Evolutionary conservation across 1,140 invertebrate species (phyloP), one percentile per base, ranked within the genome.

Genomic region (Archivesica marissinica): DNA sequence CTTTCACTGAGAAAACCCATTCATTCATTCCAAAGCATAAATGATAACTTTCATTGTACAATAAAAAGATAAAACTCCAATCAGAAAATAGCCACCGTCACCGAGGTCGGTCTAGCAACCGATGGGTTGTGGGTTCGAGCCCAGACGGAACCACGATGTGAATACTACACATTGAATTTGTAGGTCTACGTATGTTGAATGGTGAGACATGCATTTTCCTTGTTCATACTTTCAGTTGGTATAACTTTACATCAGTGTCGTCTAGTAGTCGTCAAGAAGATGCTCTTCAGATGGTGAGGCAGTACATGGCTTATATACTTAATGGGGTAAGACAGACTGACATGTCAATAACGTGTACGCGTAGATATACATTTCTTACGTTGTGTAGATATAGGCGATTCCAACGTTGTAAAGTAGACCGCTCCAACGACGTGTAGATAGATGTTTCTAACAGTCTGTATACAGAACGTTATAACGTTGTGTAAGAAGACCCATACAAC

Each of bases 161-260:
- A n/a, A n/a, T n/a, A n/a, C n/a, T n/a, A n/a, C n/a, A n/a, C n/a
- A n/a, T n/a, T n/a, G n/a, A n/a, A n/a, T n/a, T n/a, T n/a, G n/a
- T n/a, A n/a, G n/a, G n/a, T n/a, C n/a, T n/a, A n/a, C n/a, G n/a
- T n/a, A n/a, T n/a, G n/a, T n/a, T n/a, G n/a, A n/a, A n/a, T n/a
- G n/a, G n/a, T n/a, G n/a, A n/a, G n/a, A n/a, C n/a, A n/a, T n/a
- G n/a, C n/a, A n/a, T n/a, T n/a, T n/a, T n/a, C n/a, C 23, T 35
- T 28, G 6, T 39, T 44, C 56, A 41, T 78, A 0, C 20, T 78
- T 61, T 39, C 52, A 78, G 75, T 23, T 78, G 75, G 75, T 78
- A 61, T 59, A 20, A 61, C 28, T 20, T 78, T 25, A 78, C 75
- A 38, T 35, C 33, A 25, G 75, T 54, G 20, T 56, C 74, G 13